Evolutionary conservation across 1,140 invertebrate species (phyloP), one percentile per base, ranked within the genome.

Genomic region (Psilanteris sp.): DNA sequence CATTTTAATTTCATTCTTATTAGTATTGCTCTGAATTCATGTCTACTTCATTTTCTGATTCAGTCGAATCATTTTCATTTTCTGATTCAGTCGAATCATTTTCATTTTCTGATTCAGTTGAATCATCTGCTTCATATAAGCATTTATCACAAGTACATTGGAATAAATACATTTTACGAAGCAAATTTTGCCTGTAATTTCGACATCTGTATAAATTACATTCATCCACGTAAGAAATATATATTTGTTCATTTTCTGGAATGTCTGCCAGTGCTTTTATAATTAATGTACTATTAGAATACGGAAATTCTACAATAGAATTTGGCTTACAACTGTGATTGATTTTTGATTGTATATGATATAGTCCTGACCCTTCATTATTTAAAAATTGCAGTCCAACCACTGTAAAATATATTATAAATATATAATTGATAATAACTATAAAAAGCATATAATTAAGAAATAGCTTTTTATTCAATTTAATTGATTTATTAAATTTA

Each of bases 261-360:
- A 99, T 97, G 52, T 94, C 91, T 37, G 89, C 89, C 1, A 92
- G 79, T 2, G 96, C 96, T 59, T 93, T 93, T 31, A 98, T 80
- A 3, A 92, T 92, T 48, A 98, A 88, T 22, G 91, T 92, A 78
- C 93, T 93, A 81, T 96, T 96, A 41, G 95, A 96, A 81, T 95
- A 91, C 1, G 94, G 93, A 83, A 98, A 98, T 10, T 92, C 92
- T 0, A 94, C 92, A 79, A 93, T 91, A 1, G 96, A 95, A 89
- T 98, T 98, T 3, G 97, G 96, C 0, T 90, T 83, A 85, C 97
- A 99, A 82, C 96, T 97, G 85, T 99, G 97, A 89, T 98, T 98
- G 48, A 94, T 93, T 22, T 93, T 90, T 83, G 96, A 97, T 84
- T 98, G 96, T 0, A 95, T 75, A 9, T 90, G 80, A 87, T 96